Evolutionary conservation across 1,140 invertebrate genomes (phyloP).

Genomic region (Diploscapter pachys): DNA sequence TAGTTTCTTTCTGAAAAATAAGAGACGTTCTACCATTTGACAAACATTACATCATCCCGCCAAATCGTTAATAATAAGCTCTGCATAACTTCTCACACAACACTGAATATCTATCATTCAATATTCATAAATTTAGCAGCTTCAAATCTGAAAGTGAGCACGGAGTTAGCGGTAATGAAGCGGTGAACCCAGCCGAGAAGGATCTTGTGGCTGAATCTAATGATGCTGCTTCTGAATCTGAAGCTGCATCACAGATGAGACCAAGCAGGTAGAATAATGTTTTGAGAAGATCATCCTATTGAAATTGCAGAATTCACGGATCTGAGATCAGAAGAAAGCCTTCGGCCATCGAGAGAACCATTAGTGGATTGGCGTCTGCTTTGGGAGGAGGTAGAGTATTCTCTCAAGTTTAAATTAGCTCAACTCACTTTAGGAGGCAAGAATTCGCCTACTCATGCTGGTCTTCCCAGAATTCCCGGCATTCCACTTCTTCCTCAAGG

Average conservation of each 20-base stretch:
- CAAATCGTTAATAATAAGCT: no score
- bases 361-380: slow-evolving; percentile 55
- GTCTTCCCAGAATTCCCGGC: slow-evolving; percentile 53
- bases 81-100: no score
- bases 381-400: slow-evolving; percentile 40
- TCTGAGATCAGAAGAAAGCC: slow-evolving; percentile 53
- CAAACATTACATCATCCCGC: no score
- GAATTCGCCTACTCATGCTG: slow-evolving; percentile 55
- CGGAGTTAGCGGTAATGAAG: no score
- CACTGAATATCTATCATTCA: no score
- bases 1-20: no score
- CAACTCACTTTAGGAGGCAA: slow-evolving; percentile 30
- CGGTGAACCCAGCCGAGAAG: neutral
- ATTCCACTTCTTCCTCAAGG: slow-evolving; percentile 57
- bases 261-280: no score
- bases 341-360: slow-evolving; percentile 51
- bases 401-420: neutral
- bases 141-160: no score
- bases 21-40: no score
- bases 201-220: slow-evolving; percentile 15
- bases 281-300: no score
- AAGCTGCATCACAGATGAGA: neutral
- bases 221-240: slow-evolving; percentile 21
- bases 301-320: neutral
- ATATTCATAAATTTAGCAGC: no score